Percentiles rank a stretch among this genome's conserved stretches.
phyloP scores from a whole-genome alignment of 2,797 vertebrate species.

The Pseudopleuronectes americanus region DNA sequence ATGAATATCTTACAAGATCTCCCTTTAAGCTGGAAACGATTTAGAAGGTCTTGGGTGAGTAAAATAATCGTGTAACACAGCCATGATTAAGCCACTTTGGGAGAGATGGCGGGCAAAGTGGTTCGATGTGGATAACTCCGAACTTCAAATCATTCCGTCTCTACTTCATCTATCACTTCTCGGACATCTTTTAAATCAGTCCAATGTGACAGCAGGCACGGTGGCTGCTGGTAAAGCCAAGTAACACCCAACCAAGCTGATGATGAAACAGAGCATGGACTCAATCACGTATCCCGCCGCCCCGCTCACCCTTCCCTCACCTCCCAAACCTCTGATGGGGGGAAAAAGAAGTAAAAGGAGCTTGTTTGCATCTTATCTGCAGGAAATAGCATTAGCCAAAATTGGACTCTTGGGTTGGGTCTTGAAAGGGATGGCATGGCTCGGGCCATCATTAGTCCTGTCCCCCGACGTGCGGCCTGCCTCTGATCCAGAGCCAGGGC shows the following conservation, averaged over 20 bases:
- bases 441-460: slow-evolving; percentile 76
- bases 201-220: background rate
- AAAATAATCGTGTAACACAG: slow-evolving; percentile 76
- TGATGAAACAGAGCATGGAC: slow-evolving; percentile 45
- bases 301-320: slow-evolving; percentile 33
- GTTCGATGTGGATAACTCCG: slow-evolving; percentile 43
- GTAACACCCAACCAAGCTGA: slow-evolving; percentile 41
- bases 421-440: slow-evolving; percentile 82
- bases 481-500: slow-evolving; percentile 80
- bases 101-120: slow-evolving; percentile 62
- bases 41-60: slow-evolving; percentile 80
- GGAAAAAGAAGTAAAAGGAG: slow-evolving; percentile 71
- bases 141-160: slow-evolving; percentile 34
- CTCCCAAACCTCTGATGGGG: slow-evolving; percentile 60
- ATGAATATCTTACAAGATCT: slow-evolving; percentile 77
- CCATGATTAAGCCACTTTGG: slow-evolving; percentile 78
- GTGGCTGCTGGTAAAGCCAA: background rate
- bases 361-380: slow-evolving; percentile 82
- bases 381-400: slow-evolving; percentile 86
- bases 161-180: slow-evolving; percentile 9
- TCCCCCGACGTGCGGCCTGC: slow-evolving; percentile 78
- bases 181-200: slow-evolving; percentile 11
- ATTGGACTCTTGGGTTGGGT: slow-evolving; percentile 80
- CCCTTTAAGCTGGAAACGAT: slow-evolving; percentile 82
- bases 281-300: slow-evolving; percentile 30